These are phyloP conservation scores for Rhinogobius similis DNA, from an alignment of 2,113 vertebrate species.

Conservation along the genomic window DNA sequence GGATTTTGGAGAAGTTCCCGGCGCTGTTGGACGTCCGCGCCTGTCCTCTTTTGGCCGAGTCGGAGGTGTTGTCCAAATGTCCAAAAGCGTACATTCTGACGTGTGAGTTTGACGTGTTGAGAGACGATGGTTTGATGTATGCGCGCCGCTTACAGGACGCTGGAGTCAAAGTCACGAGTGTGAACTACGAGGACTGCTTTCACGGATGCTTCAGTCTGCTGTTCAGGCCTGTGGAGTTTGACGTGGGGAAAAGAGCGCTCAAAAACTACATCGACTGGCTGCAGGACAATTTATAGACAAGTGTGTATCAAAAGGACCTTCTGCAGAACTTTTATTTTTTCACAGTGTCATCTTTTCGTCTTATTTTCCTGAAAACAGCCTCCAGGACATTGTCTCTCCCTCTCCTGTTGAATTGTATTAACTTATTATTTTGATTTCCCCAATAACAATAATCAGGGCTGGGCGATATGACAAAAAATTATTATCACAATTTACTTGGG, in stretches of 20 bases:
- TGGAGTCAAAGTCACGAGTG: conserved; percentile 83
- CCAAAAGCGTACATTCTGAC: conserved; percentile 89
- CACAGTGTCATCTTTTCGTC: background rate
- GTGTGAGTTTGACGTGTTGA: conserved; percentile 88
- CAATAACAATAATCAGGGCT: background rate
- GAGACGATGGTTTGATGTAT: conserved; percentile 94
- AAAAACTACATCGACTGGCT: conserved; percentile 88
- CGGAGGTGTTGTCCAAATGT: conserved; percentile 76
- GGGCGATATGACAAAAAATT: too few relatives aligned
- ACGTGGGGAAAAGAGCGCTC: conserved; percentile 80
- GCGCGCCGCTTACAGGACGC: conserved; percentile 83
- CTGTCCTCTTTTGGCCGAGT: conserved; percentile 82
- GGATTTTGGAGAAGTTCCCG: conserved; percentile 75
- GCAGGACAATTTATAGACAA: conserved; percentile 84
- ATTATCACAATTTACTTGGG: too few relatives aligned
- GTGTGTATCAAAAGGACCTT: background rate
- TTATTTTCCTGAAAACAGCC: background rate
- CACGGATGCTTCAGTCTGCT: conserved; percentile 89
- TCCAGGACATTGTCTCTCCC: too few relatives aligned
- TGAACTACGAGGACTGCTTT: conserved; percentile 91
- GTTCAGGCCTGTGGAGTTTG: conserved; percentile 84
- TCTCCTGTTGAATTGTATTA: too few relatives aligned
- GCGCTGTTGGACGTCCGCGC: conserved; percentile 84
- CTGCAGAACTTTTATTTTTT: background rate
- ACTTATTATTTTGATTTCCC: background rate